Evolutionary conservation across 1,140 invertebrate genomes (phyloP), one percentile per base, ranked within the genome.

Genomic region (Bombus cullumanus): DNA sequence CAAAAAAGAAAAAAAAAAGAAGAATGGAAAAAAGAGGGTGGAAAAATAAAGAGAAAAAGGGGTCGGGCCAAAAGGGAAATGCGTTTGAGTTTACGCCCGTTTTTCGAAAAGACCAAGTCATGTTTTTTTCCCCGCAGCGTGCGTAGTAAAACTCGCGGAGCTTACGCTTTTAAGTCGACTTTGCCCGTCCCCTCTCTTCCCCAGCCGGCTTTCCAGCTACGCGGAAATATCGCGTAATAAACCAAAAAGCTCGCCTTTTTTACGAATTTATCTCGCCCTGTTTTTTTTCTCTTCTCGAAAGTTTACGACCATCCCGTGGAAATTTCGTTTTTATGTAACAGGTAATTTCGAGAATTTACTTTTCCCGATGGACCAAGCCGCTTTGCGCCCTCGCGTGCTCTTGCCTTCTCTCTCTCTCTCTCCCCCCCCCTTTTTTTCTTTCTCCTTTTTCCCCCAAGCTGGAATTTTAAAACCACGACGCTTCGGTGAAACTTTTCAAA

Each of bases 301-400:
- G 75, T 84, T 81, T 81, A 73, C 71, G 59, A 73, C 43, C 71
- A 18, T 15, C 28, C 71, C 12, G 43, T 37, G 69, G 59, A 85
- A 73, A 74, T 85, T 81, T 85, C 57, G 84, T 84, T 84, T 84
- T 84, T 79, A 84, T 59, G 64, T 79, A 84, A 84, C 75, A 39
- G 75, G 75, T 78, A 79, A 84, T 84, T 84, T 84, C 82, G 75
- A 79, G 82, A 84, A 84, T 84, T 79, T 84, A 84, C 75, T 71
- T 79, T 79, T 37, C 66, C 53, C 64, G 76, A 79, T 79, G 75
- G 82, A 37, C 75, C 82, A 47, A 8, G 39, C 25, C n/a, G 53
- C 39, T 57, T 59, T 57, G 9, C 81, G 43, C 22, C 47, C 59
- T 13, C 81, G 18, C 64, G 64, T 69, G 15, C 31, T 22, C 31